Evolutionary conservation across 2,888 invertebrate genomes (phyloP).

Genomic region (Aspidapion aeneum): DNA sequence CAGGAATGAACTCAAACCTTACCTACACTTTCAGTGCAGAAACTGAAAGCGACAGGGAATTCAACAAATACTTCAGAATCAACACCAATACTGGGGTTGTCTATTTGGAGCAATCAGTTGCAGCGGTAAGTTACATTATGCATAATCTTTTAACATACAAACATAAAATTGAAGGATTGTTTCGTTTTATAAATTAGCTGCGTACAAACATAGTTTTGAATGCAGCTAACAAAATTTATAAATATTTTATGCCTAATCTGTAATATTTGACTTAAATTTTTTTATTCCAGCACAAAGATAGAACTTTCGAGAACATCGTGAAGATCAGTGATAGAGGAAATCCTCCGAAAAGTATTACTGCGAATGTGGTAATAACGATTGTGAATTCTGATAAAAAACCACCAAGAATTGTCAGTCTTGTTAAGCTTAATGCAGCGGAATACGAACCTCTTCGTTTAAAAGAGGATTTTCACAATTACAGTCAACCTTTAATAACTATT

Average conservation of each 20-base stretch:
- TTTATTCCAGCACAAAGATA: conserved; percentile 54
- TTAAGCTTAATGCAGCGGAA: too few species aligned
- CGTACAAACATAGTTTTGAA: background rate
- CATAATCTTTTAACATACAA: background rate
- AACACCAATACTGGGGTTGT: conserved; percentile 82
- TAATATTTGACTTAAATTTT: too few species aligned
- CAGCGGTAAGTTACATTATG: conserved; percentile 30
- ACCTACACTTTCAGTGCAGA: conserved; percentile 61
- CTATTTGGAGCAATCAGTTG: conserved; percentile 38
- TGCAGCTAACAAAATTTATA: background rate
- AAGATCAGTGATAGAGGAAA: conserved; percentile 74
- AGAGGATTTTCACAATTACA: conserved; percentile 74
- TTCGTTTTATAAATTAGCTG: background rate
- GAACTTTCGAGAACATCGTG: conserved; percentile 67
- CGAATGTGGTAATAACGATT: conserved; percentile 78
- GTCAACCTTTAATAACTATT: conserved; percentile 49
- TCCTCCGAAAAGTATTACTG: conserved; percentile 59
- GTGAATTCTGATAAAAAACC: conserved; percentile 86
- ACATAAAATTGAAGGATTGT: too few species aligned
- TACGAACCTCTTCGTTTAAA: conserved; percentile 54
- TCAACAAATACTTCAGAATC: conserved; percentile 72
- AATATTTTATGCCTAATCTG: background rate
- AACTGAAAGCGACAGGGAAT: conserved; percentile 46
- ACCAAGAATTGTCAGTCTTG: conserved; percentile 65
- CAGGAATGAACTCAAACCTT: conserved; percentile 85